Base-by-base conservation (phyloP, 1,140 invertebrate genomes). In the Diploscapter pachys region DNA sequence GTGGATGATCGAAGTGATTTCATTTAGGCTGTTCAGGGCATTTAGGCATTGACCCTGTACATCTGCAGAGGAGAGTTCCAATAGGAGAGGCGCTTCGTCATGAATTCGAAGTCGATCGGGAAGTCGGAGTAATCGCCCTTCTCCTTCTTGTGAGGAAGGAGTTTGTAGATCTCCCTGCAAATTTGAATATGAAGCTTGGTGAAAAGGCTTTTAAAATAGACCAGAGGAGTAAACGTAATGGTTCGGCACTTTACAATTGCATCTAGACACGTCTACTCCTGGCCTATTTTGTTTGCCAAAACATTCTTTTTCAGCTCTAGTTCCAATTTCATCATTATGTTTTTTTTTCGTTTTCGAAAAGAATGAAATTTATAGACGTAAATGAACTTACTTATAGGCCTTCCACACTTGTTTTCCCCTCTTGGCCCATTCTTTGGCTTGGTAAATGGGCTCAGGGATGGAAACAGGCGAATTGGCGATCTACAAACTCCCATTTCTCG, bases 351-450 rank as follows among this genome's bases (percentile, higher is more conserved):
- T n/a, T n/a, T n/a, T n/a, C n/a, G n/a, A n/a, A 31, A 9, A 48
- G 31, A 8, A 6, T 65, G 6, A 6, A 65, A 6, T 8, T n/a
- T 8, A 69, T 8, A 9, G 11, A 11, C 78, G 75, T 56, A 66
- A 31, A 67, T 67, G 49, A 50, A 68, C 66, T 68, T 5, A 68
- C 66, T 54, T 54, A 31, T 62, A 74, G 4, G 5, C 52, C 51
- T 52, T 2, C 56, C 52, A 74, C 9, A 74, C 3, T 52, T 74
- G 65, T 1, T 54, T 55, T 4, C 77, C 77, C 31, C 77, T 59
- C 64, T 78, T 78, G 52, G 77, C 77, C 48, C 66, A 78, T 11
- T 78, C 77, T 48, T 78, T 75, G 3, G 77, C 77, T 3, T 79
- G 77, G 31, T 73, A 78, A 11, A 78, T 62, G 5, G 75, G 56